These are phyloP conservation scores for Syndactyla subalaris DNA, from an alignment of 2,797 vertebrate genomes.

Conservation along the genomic window DNA sequence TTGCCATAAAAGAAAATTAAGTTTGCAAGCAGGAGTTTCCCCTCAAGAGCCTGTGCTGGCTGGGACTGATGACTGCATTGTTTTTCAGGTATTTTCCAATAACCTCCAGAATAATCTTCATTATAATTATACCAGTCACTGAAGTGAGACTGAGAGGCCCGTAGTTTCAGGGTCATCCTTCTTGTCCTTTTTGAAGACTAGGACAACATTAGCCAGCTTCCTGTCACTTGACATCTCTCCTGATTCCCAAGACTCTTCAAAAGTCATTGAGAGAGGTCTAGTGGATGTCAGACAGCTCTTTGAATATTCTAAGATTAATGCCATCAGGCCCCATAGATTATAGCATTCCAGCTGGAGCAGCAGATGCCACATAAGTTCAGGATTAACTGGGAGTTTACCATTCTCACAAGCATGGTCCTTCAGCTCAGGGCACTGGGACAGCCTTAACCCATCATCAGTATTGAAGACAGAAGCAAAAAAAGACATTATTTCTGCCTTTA, in stretches of 20 bases:
- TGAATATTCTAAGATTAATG: not conserved
- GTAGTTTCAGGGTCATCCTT: not conserved
- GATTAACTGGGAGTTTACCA: not conserved
- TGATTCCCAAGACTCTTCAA: not conserved
- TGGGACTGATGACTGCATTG: not conserved
- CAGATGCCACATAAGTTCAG: not conserved
- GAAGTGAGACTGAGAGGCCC: not conserved
- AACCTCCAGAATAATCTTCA: not conserved
- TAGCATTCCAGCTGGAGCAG: not conserved
- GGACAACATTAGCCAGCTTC: not conserved
- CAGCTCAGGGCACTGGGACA: not conserved
- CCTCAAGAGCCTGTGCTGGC: not conserved
- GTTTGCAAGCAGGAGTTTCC: not conserved
- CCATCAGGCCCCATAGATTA: not conserved
- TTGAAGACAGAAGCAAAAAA: not conserved
- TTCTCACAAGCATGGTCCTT: not conserved
- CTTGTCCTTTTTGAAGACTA: not conserved
- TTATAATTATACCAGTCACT: not conserved
- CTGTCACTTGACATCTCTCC: not conserved
- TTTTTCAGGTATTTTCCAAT: not conserved
- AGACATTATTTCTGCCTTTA: not conserved
- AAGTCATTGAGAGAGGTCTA: not conserved
- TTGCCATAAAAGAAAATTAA: not conserved
- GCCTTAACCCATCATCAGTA: not conserved
- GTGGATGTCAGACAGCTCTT: not conserved